These are phyloP conservation scores for Folsomia manolachei DNA, from an alignment of 2,888 invertebrate species.

Conservation along the genomic window DNA sequence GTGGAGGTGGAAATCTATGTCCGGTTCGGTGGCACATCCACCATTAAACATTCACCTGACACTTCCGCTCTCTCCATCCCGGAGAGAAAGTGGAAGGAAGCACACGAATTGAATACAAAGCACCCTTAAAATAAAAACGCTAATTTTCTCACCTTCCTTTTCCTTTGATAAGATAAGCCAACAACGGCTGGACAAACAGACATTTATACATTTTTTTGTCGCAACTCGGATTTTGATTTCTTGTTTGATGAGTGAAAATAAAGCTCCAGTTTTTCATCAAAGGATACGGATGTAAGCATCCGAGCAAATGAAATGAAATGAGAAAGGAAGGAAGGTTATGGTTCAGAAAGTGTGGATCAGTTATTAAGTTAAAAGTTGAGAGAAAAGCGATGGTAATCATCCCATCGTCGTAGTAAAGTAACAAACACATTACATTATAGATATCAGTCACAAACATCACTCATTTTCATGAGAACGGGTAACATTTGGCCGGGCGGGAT, in stretches of 20 bases:
- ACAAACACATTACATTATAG: no score
- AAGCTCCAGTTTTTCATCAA: not conserved
- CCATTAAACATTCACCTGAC: not conserved
- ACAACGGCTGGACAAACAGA: not conserved
- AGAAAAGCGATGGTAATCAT: constrained; percentile 3
- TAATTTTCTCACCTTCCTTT: not conserved
- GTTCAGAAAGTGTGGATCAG: constrained; percentile 28
- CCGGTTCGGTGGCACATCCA: not conserved
- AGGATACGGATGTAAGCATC: not conserved
- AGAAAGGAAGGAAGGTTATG: constrained; percentile 39
- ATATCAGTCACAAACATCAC: constrained; percentile 6
- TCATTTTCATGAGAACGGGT: constrained; percentile 13
- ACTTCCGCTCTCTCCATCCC: not conserved
- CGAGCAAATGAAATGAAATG: not conserved
- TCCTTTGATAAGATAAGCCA: not conserved
- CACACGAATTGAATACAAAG: not conserved
- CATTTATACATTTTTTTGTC: not conserved
- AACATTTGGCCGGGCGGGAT: constrained; percentile 9
- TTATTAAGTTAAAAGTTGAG: constrained; percentile 8
- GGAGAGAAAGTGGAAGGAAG: not conserved
- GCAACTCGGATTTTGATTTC: not conserved
- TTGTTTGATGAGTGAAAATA: not conserved
- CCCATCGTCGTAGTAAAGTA: not conserved
- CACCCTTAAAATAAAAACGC: not conserved
- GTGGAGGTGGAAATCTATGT: not conserved